Conservation (phyloP, 2,888 invertebrate species). For the Drosophila prostipennis region DNA sequence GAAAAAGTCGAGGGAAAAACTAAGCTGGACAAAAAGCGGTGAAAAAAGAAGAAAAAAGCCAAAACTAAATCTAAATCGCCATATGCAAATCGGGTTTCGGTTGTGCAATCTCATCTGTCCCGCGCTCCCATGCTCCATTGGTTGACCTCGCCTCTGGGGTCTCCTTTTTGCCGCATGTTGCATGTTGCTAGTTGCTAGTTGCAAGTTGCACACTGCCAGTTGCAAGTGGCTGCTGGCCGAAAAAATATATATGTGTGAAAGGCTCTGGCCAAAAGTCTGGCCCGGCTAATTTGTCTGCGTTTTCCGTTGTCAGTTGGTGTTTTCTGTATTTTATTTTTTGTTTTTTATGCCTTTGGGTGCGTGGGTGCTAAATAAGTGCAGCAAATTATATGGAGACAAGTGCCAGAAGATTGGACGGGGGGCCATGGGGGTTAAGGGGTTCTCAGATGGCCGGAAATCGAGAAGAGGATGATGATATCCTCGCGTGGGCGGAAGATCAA, state of each 20-base stretch:
- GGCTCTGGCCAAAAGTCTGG: constrained; percentile 54
- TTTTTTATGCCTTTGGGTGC: constrained; percentile 46
- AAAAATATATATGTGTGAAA: constrained; percentile 56
- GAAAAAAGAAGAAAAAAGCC: constrained; percentile 15
- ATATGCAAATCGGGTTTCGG: constrained; percentile 68
- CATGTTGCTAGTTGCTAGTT: constrained; percentile 10
- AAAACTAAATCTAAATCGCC: constrained; percentile 62
- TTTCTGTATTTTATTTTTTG: no score
- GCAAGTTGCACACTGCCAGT: constrained; percentile 22
- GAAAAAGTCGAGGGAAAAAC: constrained; percentile 20
- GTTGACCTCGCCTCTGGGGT: constrained; percentile 61
- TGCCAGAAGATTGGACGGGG: constrained; percentile 44
- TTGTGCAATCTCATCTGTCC: constrained; percentile 64
- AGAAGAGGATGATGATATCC: constrained; percentile 34
- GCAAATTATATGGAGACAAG: constrained; percentile 76
- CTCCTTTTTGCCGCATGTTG: constrained; percentile 19
- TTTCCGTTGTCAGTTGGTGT: constrained; percentile 49
- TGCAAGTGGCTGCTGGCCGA: constrained; percentile 21
- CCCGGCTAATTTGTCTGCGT: constrained; percentile 65
- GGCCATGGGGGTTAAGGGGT: constrained; percentile 1
- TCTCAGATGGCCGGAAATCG: constrained; percentile 53
- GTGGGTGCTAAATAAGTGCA: constrained; percentile 76
- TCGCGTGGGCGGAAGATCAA: constrained; percentile 37
- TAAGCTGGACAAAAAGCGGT: constrained; percentile 9
- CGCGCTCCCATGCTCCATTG: constrained; percentile 69